A percentile compares a stretch with the other conserved stretches of the same genome.
Conservation (phyloP, 2,888 invertebrate species). For the Sinhomidia bicolor region DNA sequence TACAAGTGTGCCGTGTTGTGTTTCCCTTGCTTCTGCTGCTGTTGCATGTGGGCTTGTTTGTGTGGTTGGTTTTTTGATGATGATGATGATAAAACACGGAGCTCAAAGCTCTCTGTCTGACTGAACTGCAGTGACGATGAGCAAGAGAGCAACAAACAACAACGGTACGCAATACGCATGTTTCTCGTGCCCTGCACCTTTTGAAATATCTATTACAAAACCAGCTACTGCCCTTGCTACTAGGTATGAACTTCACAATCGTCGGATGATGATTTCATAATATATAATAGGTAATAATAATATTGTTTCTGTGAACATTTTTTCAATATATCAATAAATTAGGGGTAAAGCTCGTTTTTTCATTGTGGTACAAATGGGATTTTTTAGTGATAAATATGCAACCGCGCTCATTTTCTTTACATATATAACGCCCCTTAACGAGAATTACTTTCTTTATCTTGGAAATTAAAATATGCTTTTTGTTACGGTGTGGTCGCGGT, state of each 20-base stretch:
- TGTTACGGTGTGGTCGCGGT: slow-evolving; percentile 23
- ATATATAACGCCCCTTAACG: slow-evolving; percentile 21
- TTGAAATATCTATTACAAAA: neutral
- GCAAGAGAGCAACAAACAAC: too few species aligned
- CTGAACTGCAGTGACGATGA: neutral
- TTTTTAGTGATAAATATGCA: neutral
- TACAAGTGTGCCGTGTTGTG: neutral
- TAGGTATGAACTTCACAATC: neutral
- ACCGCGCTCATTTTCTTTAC: neutral
- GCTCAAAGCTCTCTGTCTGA: neutral
- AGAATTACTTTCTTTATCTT: neutral
- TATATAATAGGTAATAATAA: neutral
- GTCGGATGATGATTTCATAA: slow-evolving; percentile 28
- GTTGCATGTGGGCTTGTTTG: neutral
- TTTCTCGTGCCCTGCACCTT: slow-evolving; percentile 49
- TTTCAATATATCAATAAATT: slow-evolving; percentile 5
- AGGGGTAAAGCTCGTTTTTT: slow-evolving; percentile 18
- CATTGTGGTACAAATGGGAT: too few species aligned
- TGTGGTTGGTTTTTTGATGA: too few species aligned
- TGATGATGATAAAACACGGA: too few species aligned
- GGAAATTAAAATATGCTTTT: neutral
- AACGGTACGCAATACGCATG: slow-evolving; percentile 33
- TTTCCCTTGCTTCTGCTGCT: neutral
- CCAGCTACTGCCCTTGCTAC: neutral
- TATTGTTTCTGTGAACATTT: neutral